Evolutionary conservation across 2,113 vertebrate genomes (phyloP), one percentile per base, ranked within the genome.

Genomic region (Alectura lathami): DNA sequence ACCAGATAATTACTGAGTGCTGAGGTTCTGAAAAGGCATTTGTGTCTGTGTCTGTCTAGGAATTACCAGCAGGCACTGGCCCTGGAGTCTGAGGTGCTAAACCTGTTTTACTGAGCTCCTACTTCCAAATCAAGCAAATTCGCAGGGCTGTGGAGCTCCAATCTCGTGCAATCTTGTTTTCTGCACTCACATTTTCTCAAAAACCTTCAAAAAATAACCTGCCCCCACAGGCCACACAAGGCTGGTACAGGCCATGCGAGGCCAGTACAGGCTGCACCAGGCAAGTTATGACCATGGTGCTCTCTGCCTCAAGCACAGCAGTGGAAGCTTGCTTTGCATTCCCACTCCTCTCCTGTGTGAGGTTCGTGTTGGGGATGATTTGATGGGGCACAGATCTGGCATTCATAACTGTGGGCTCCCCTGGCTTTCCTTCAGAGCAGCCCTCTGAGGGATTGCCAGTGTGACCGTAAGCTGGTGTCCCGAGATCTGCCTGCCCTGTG

Each of bases 401-500:
- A 1, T 40, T 42, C 1, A 0, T 8, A 40, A 20, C 13, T 16
- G 5, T 0, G 2, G 12, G 5, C 0, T 59, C 5, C 14, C n/a
- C 23, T n/a, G 17, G 13, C 6, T 73, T 81, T 76, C 20, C 17
- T 34, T 94, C 43, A 32, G 6, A 20, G 50, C 26, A 56, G 0
- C 8, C 14, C 11, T 53, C 10, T 0, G 4, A 30, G 9, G 10
- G 62, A 22, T 21, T 66, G 80, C 3, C 12, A 45, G 9, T 5
- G 24, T 14, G 12, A 66, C 30, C 2, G 2, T 18, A 56, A 57
- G 42, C 18, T 12, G 23, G 26, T 0, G 0, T 11, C 13, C 51
- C 36, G 45, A 24, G 42, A 67, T 17, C 47, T 78, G 56, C 22
- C n/a, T 38, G 36, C 11, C 1, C 21, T 5, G 10, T 40, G 40